Evolutionary conservation across 2,888 invertebrate species (phyloP).

Genomic region (Watsonalla cultraria): DNA sequence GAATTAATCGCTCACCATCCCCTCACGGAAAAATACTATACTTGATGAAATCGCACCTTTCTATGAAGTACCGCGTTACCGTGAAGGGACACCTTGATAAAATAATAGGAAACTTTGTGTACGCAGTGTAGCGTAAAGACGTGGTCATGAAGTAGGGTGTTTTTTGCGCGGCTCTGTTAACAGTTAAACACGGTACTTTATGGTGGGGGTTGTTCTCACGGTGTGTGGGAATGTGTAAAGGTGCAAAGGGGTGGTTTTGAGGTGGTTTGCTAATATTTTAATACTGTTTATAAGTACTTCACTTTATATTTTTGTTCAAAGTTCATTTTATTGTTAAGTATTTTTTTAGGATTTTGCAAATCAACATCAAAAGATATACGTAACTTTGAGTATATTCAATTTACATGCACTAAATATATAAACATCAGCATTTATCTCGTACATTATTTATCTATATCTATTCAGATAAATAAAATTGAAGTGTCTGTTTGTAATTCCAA

Average conservation of each 20-base stretch:
- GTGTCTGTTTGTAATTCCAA: no score
- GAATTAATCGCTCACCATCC: slow-evolving; percentile 21
- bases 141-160: slow-evolving; percentile 40
- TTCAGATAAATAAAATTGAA: no score
- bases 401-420: no score
- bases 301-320: slow-evolving; percentile 3
- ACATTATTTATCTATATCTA: no score
- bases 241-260: slow-evolving; percentile 56
- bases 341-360: no score
- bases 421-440: no score
- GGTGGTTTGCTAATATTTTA: slow-evolving; percentile 10
- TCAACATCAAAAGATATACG: no score
- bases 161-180: slow-evolving; percentile 36
- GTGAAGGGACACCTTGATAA: slow-evolving; percentile 19
- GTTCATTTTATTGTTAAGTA: not conserved
- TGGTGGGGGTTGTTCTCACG: slow-evolving; percentile 66
- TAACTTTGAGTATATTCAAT: no score
- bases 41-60: slow-evolving; percentile 45
- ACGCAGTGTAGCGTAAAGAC: slow-evolving; percentile 46
- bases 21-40: slow-evolving; percentile 30
- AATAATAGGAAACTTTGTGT: slow-evolving; percentile 41
- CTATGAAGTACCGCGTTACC: slow-evolving; percentile 45
- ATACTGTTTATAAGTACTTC: slow-evolving; percentile 10
- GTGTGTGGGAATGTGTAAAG: slow-evolving; percentile 73
- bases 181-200: slow-evolving; percentile 51